These are phyloP conservation scores for Melanotaenia nigrans DNA, from an alignment of 2,797 vertebrate species.

Conservation along the genomic window DNA sequence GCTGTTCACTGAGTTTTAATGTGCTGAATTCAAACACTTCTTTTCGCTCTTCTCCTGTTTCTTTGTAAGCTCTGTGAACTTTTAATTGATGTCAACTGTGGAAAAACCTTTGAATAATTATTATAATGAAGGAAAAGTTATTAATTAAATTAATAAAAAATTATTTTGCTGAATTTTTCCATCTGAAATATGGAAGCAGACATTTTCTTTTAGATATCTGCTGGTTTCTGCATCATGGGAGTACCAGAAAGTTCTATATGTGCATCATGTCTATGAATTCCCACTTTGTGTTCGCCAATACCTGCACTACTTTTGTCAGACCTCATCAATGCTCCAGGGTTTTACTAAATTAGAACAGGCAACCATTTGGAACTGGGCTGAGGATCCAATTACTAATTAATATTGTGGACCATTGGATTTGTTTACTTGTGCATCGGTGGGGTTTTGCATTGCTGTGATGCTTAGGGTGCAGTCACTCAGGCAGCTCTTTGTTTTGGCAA, in stretches of 20 bases:
- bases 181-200: neutral
- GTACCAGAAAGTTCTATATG: neutral
- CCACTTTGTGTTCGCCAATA: constrained; percentile 6
- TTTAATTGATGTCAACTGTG: constrained; percentile 8
- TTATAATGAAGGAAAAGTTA: neutral
- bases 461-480: constrained; percentile 12
- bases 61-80: constrained; percentile 22
- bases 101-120: constrained; percentile 16
- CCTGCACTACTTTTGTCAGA: constrained; percentile 11
- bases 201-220: constrained; percentile 11
- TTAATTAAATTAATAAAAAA: neutral
- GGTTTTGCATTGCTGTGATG: constrained; percentile 21
- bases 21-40: constrained; percentile 22
- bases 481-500: constrained; percentile 40
- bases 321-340: constrained; percentile 8
- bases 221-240: neutral
- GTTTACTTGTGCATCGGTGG: constrained; percentile 23
- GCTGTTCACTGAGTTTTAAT: constrained; percentile 46
- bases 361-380: constrained; percentile 25
- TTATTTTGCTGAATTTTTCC: neutral
- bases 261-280: constrained; percentile 22
- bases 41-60: constrained; percentile 23
- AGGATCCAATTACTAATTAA: constrained; percentile 17
- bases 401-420: constrained; percentile 30
- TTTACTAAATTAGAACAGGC: constrained; percentile 31